phyloP scores from a whole-genome alignment of 53 echinoderm and acorn worm genomes.

The Holothuria leucospilota region DNA sequence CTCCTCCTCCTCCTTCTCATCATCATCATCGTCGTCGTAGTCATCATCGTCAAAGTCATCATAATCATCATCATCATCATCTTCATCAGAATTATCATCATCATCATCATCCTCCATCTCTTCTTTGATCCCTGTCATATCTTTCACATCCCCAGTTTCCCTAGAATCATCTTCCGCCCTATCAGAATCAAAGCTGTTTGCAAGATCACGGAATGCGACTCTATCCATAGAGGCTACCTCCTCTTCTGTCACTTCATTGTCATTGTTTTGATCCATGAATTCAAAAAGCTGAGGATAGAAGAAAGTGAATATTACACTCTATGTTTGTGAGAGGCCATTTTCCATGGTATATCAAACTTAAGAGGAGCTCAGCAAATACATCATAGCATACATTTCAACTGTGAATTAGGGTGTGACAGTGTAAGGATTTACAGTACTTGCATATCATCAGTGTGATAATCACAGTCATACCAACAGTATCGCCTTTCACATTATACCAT shows the following conservation, averaged over 20 bases:
- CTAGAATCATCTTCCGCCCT: neutral
- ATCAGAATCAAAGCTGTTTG: no score
- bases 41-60: neutral
- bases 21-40: neutral
- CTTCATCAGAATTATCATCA: no score
- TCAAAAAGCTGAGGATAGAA: conserved; percentile 65
- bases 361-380: no score
- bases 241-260: conserved; percentile 54
- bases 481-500: no score
- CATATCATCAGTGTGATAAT: no score
- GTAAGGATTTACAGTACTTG: no score
- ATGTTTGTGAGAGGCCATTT: no score
- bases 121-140: neutral
- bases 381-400: no score
- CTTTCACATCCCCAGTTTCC: neutral
- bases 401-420: no score
- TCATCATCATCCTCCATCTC: neutral
- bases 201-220: neutral
- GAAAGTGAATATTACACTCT: neutral
- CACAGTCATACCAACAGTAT: no score
- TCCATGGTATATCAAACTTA: no score
- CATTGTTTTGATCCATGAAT: conserved; percentile 64
- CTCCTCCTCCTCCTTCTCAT: neutral
- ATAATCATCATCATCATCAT: neutral
- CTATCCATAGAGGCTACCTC: conserved; percentile 53